Percentiles rank a stretch among this genome's conserved stretches.
Evolutionary conservation across 2,797 vertebrate species (phyloP).

Genomic region (Crypturellus tataupa): DNA sequence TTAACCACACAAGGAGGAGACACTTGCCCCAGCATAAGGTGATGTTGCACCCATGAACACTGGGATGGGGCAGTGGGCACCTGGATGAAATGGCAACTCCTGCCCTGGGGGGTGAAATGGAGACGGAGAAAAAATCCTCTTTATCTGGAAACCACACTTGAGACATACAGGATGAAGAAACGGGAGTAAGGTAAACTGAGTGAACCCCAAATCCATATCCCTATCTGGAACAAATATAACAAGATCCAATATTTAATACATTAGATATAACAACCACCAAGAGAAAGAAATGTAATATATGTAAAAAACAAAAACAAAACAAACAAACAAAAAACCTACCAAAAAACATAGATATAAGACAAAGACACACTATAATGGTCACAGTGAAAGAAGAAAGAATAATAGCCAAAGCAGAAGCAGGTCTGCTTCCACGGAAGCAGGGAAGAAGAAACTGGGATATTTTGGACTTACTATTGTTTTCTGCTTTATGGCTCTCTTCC

Average conservation of each 20-base stretch:
- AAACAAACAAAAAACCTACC: too few relatives aligned
- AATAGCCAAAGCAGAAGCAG: not conserved
- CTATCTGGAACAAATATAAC: not conserved
- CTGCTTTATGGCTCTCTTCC: not conserved
- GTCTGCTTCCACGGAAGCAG: not conserved
- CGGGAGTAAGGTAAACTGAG: not conserved
- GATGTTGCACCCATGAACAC: not conserved
- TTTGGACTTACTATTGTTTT: constrained; percentile 35
- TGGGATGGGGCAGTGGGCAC: not conserved
- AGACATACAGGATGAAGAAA: not conserved
- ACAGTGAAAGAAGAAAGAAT: not conserved
- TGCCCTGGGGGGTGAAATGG: not conserved
- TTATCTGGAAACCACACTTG: not conserved
- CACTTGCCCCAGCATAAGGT: too few relatives aligned
- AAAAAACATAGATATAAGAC: not conserved
- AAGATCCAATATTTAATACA: not conserved
- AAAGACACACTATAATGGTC: not conserved
- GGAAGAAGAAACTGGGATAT: not conserved
- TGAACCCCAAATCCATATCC: not conserved
- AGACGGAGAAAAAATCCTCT: not conserved
- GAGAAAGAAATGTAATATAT: not conserved
- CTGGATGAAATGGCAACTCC: too few relatives aligned
- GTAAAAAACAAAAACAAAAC: not conserved
- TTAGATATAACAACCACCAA: not conserved
- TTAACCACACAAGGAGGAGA: too few relatives aligned